Base-by-base conservation (phyloP, 2,888 invertebrate species). In the Achlya flavicornis region DNA sequence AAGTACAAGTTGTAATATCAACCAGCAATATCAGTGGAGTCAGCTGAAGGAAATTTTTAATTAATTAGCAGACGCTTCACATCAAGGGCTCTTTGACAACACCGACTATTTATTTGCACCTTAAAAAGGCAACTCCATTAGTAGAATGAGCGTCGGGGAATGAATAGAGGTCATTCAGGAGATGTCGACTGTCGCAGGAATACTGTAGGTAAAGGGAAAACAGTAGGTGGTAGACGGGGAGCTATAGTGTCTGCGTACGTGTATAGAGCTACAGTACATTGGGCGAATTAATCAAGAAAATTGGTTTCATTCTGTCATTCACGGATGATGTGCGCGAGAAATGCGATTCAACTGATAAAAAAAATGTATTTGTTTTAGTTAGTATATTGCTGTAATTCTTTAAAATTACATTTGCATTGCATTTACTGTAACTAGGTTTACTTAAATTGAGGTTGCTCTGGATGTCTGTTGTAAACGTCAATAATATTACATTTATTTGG, bases 61-160 rank as follows among this genome's bases (percentile, higher is more conserved):
- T 90, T 90, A 90, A 89, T 88, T 89, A 90, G 80, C 78, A 65
- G 73, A 72, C 83, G 80, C 79, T 85, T 84, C 71, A 74, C 72
- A 70, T 69, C 72, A 72, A 76, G 74, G 70, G 66, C 73, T 78
- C 83, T 87, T 84, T 83, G 81, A 80, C 72, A 65, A 73, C 71
- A 72, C 73, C 75, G 78, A 86, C 81, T 90, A 86, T 88, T 89
- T 88, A 89, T 87, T 88, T 84, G 81, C 85, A 88, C 86, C 84
- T 86, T 85, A 80, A 90, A 90, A 90, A 90, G 88, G 89, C 89
- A 86, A 87, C 86, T 89, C 93, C 92, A 92, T 93, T 92, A 92
- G 90, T 74, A 83, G 85, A 91, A 91, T 91, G 92, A 91, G 82
- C 84, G 83, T 77, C 81, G 81, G 77, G 79, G 79, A 79, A 84